phyloP scores from a whole-genome alignment of 1,140 invertebrate species.

The Drosophila sproati region DNA sequence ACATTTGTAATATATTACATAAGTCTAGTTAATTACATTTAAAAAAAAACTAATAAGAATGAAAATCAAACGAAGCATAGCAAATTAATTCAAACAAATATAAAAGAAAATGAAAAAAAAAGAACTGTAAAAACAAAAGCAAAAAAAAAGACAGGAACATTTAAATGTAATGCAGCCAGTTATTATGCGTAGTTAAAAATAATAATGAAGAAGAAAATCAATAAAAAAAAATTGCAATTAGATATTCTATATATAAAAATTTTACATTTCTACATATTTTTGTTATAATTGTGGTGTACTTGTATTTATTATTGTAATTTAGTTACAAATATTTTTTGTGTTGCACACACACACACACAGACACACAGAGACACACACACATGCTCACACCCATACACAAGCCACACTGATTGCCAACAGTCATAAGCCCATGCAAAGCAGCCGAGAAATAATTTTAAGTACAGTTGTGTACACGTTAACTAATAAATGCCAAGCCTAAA shows the following conservation, averaged over 20 bases:
- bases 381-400: constrained; percentile 20
- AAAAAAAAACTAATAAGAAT: constrained; percentile 59
- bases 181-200: constrained; percentile 73
- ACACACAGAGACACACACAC: constrained; percentile 11
- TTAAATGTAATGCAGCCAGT: constrained; percentile 78
- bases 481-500: constrained; percentile 41
- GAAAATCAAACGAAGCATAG: constrained; percentile 77
- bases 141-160: constrained; percentile 57
- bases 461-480: constrained; percentile 7
- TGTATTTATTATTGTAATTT: constrained; percentile 35
- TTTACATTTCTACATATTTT: constrained; percentile 58
- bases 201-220: constrained; percentile 42
- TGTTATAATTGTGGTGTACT: constrained; percentile 61
- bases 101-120: constrained; percentile 46
- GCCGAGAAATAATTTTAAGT: constrained; percentile 16
- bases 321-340: constrained; percentile 11
- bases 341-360: constrained; percentile 19
- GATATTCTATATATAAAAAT: constrained; percentile 78
- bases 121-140: constrained; percentile 39
- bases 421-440: constrained; percentile 43
- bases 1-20: constrained; percentile 84
- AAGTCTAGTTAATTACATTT: constrained; percentile 81
- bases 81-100: constrained; percentile 70
- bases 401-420: constrained; percentile 39
- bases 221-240: constrained; percentile 68